Evolutionary conservation across 2,113 vertebrate species (phyloP), one percentile per base, ranked within the genome.

Genomic region (pig (Sus scrofa)): DNA sequence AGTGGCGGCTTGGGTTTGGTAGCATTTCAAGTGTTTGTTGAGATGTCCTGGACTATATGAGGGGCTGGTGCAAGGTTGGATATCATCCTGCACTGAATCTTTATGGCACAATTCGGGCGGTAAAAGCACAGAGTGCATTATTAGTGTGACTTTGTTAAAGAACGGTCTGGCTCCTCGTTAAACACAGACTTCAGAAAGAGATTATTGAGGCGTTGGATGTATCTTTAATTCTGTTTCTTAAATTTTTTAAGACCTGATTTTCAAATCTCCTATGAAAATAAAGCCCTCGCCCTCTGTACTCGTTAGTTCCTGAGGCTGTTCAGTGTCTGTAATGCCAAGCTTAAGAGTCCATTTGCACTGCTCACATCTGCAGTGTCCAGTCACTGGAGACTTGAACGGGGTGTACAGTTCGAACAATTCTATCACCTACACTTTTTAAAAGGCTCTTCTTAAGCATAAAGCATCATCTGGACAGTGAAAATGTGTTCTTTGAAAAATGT

Each of bases 1-100:
- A 99, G 99, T 99, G 99, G 99, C 98, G 97, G 98, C 98, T 98
- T 95, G 98, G 98, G 98, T 99, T 99, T 99, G 99, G 99, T 99
- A 99, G 98, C 99, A 99, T 99, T 99, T 99, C 98, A 99, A 99
- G 98, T 99, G 98, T 99, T 98, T 99, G 98, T 98, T 98, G 98
- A 99, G 98, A 98, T 98, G 98, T 98, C 98, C 98, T 97, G 98
- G 98, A 95, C 98, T 98, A 98, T 98, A 98, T 98, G 98, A 98
- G 98, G 97, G 98, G 98, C 98, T 96, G 97, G 98, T 98, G 97
- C 98, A 98, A 98, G 98, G 97, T 93, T 98, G 98, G 97, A 96
- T 98, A 98, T 98, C 86, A 37, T 94, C 82, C 82, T 97, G 95
- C 91, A 83, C 85, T 97, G 97, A 98, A 81, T 89, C 94, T 97